Percentiles rank a stretch among this genome's conserved stretches.
Evolutionary conservation across 1,140 invertebrate genomes (phyloP).

Genomic region (Cotesia typhae): DNA sequence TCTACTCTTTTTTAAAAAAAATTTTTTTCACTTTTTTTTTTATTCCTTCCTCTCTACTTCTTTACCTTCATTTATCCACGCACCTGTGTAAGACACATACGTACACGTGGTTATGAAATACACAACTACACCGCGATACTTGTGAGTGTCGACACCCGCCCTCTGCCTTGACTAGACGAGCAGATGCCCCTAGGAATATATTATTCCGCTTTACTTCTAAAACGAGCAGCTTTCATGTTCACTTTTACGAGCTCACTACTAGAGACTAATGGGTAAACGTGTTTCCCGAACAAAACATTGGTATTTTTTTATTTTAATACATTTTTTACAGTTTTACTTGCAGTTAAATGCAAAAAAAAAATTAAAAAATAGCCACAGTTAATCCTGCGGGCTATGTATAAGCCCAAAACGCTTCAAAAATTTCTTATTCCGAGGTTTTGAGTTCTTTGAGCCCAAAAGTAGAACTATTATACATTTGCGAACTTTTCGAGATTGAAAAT

Average conservation of each 20-base stretch:
- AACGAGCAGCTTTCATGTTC: slow-evolving; percentile 36
- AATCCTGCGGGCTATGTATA: too few species aligned
- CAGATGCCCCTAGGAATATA: slow-evolving; percentile 50
- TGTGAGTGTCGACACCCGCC: slow-evolving; percentile 38
- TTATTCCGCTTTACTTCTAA: slow-evolving; percentile 41
- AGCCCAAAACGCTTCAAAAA: too few species aligned
- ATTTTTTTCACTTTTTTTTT: slow-evolving; percentile 5
- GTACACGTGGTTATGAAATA: slow-evolving; percentile 11
- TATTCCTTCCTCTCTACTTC: slow-evolving; percentile 34
- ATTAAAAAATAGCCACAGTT: too few species aligned
- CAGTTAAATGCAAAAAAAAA: too few species aligned
- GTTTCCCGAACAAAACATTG: slow-evolving; percentile 35
- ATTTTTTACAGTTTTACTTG: too few species aligned
- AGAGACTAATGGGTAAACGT: slow-evolving; percentile 35
- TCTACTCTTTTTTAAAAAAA: slow-evolving; percentile 20
- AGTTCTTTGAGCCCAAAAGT: too few species aligned
- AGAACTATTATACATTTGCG: too few species aligned
- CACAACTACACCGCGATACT: slow-evolving; percentile 4
- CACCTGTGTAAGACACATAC: slow-evolving; percentile 31
- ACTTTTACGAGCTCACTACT: slow-evolving; percentile 3
- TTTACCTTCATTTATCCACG: slow-evolving; percentile 32
- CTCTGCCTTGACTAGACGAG: slow-evolving; percentile 42
- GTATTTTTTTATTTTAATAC: neutral
- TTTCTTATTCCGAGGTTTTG: too few species aligned
- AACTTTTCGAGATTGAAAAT: too few species aligned